Base-by-base conservation (phyloP, 1,140 invertebrate genomes). In the Bombus confusus region DNA sequence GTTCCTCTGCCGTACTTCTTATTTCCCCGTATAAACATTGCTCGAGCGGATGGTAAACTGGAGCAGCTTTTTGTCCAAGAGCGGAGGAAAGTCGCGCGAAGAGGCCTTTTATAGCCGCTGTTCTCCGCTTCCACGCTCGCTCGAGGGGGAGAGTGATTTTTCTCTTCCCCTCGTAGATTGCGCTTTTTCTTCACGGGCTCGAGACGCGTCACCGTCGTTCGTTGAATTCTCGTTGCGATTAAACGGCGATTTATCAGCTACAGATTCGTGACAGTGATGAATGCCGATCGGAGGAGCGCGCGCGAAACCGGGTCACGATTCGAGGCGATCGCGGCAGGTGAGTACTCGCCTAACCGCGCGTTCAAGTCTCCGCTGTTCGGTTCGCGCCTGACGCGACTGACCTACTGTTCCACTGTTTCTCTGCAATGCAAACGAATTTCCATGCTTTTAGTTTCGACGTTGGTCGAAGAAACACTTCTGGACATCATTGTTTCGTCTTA, bases 11-110 rank as follows among this genome's bases (percentile, higher is more conserved):
- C 64, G 8, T 41, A n/a, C 22, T 15, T 25, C 12, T n/a, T 25
- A 31, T 18, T 28, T 28, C 47, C 18, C 18, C 47, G 47, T 52
- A 52, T 52, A 52, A 37, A 18, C 66, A 5, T 1, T 13, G 57
- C 25, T 71, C 37, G 71, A 41, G 4, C 72, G 57, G 43, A 83
- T 72, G 81, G 71, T 78, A 91, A 92, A 92, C 85, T 91, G 79
- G 89, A 92, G 89, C 91, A 91, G 69, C 86, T 84, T 90, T 91
- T 92, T 91, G 64, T 2, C 43, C 31, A 34, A 52, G 18, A n/a
- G 5, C 31, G 66, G 64, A 84, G 78, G 41, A 88, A 91, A 90
- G 84, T 85, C 78, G 18, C 52, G 43, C 71, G 77, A 62, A 34
- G 69, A 43, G 37, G 41, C 87, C 82, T 80, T 83, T 91, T 90